Percentiles rank a stretch among this genome's conserved stretches.
These are phyloP conservation scores for Pristiophorus japonicus DNA, from an alignment of 2,113 vertebrate genomes.

Conservation along the genomic window DNA sequence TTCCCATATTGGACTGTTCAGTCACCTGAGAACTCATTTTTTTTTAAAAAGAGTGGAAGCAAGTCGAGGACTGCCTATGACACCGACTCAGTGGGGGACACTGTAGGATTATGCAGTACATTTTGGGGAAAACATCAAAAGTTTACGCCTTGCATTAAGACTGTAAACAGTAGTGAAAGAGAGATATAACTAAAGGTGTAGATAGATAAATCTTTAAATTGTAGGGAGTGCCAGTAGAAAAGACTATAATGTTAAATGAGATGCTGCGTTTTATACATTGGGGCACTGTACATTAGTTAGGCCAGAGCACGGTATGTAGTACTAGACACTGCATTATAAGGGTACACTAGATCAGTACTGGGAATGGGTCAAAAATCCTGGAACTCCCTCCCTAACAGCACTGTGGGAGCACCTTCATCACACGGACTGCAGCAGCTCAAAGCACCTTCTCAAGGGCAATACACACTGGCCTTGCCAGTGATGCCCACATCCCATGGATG, in stretches of 20 bases:
- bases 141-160: not conserved
- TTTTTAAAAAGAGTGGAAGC: too few species aligned
- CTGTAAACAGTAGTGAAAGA: not conserved
- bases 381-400: not conserved
- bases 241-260: not conserved
- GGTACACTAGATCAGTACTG: not conserved
- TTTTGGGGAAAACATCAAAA: not conserved
- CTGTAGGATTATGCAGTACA: not conserved
- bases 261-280: not conserved
- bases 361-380: not conserved
- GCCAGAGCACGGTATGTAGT: not conserved
- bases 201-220: not conserved
- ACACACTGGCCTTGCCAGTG: not conserved
- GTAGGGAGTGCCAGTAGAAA: not conserved
- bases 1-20: too few species aligned
- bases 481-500: not conserved
- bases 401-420: too few species aligned
- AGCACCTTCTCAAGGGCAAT: too few species aligned
- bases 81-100: too few species aligned
- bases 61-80: too few species aligned
- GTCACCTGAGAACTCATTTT: too few species aligned
- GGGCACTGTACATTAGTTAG: not conserved
- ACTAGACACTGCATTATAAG: not conserved
- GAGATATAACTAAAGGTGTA: not conserved
- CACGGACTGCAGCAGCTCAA: too few species aligned